These are phyloP conservation scores for Nibea coibor DNA, from an alignment of 2,113 vertebrate genomes.

Conservation along the genomic window DNA sequence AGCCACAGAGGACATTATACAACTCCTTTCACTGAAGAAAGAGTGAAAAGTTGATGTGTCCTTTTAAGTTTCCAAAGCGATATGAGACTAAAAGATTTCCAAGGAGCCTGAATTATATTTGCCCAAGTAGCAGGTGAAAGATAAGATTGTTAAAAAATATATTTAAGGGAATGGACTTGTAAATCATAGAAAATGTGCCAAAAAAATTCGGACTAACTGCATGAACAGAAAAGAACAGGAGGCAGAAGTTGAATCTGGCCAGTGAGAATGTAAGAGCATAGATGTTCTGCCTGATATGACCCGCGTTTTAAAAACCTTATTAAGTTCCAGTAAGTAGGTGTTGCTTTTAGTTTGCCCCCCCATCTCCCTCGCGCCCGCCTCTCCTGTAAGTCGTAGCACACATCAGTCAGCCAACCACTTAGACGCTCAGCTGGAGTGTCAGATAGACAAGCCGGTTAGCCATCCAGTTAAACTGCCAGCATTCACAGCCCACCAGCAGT, in stretches of 20 bases:
- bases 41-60: not conserved
- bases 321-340: slow-evolving; percentile 35
- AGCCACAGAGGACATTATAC: not conserved
- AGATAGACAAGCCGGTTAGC: slow-evolving; percentile 65
- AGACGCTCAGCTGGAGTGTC: slow-evolving; percentile 62
- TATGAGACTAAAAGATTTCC: not conserved
- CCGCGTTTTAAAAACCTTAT: slow-evolving; percentile 22
- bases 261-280: not conserved
- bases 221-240: not conserved
- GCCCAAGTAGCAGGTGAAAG: not conserved
- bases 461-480: slow-evolving; percentile 60
- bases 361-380: not conserved
- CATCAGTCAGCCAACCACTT: slow-evolving; percentile 63
- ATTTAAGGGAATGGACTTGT: not conserved
- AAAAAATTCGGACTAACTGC: not conserved
- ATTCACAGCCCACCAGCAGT: slow-evolving; percentile 60
- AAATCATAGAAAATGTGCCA: not conserved
- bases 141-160: not conserved
- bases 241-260: not conserved
- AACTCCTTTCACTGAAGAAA: not conserved
- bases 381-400: slow-evolving; percentile 39
- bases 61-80: slow-evolving; percentile 7
- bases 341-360: slow-evolving; percentile 38
- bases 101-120: not conserved
- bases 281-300: not conserved